Conservation (phyloP, 2,113 vertebrate genomes). For the Leucopsar rothschildi region DNA sequence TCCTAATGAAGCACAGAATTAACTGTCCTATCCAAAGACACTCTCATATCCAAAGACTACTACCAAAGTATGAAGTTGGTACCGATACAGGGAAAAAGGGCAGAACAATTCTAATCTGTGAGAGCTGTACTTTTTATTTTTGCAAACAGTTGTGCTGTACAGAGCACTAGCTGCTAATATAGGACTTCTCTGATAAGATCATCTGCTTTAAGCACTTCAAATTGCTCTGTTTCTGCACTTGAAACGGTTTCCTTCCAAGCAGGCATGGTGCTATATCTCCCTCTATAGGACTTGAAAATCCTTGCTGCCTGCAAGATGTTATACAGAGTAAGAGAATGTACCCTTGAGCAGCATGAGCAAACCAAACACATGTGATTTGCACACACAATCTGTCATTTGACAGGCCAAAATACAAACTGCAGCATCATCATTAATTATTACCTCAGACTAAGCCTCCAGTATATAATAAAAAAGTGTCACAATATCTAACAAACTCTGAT, state of each 20-base stretch:
- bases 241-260: accelerated
- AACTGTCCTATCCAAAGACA: background rate
- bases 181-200: background rate
- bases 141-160: background rate
- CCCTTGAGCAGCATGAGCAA: background rate
- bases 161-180: background rate
- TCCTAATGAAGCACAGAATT: background rate
- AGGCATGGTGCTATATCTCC: background rate
- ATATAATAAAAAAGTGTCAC: background rate
- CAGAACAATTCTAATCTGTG: background rate
- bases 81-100: background rate
- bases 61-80: background rate
- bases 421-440: background rate
- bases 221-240: background rate
- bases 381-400: background rate
- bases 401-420: background rate
- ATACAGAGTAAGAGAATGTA: background rate
- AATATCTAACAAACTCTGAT: background rate
- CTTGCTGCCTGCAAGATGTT: background rate
- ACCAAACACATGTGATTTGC: background rate
- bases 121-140: background rate
- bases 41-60: background rate
- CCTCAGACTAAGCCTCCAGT: background rate
- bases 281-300: conserved; percentile 31
- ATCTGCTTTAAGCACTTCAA: background rate